Conservation (phyloP, 1,140 invertebrate species). For the Catajapyx aquilonaris region DNA sequence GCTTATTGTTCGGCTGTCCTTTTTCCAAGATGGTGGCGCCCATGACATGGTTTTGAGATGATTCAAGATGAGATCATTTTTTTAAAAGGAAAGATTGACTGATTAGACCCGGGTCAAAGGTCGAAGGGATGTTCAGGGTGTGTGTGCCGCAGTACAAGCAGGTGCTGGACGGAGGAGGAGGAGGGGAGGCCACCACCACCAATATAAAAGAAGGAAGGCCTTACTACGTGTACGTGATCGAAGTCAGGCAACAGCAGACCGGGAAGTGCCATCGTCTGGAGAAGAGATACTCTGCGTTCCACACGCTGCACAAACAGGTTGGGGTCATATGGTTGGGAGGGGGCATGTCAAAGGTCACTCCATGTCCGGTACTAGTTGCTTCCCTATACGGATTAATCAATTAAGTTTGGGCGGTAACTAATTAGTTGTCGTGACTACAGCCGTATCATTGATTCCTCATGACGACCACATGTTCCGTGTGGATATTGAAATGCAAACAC, state of each 20-base stretch:
- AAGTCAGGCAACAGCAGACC: conserved; percentile 25
- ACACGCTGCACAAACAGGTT: conserved; percentile 34
- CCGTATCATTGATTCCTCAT: background rate
- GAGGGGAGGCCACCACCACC: too few species aligned
- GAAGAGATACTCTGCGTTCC: conserved; percentile 35
- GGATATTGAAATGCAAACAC: background rate
- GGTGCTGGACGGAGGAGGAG: too few species aligned
- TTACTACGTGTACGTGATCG: conserved; percentile 32
- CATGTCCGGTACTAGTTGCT: background rate
- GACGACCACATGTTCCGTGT: background rate
- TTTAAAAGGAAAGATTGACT: too few species aligned
- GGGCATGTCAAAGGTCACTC: background rate
- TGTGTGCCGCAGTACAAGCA: too few species aligned
- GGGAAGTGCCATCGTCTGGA: conserved; percentile 26
- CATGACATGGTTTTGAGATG: too few species aligned
- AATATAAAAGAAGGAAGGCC: too few species aligned
- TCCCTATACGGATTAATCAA: background rate
- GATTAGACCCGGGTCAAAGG: too few species aligned
- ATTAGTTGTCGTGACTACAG: background rate
- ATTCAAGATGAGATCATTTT: too few species aligned
- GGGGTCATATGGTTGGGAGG: conserved; percentile 2
- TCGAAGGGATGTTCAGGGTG: too few species aligned
- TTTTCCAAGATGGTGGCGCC: too few species aligned
- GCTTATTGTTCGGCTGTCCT: too few species aligned
- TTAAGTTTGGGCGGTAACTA: background rate